These are phyloP conservation scores for Kryptolebias ocellatus DNA, from an alignment of 2,797 vertebrate species.

Conservation along the genomic window DNA sequence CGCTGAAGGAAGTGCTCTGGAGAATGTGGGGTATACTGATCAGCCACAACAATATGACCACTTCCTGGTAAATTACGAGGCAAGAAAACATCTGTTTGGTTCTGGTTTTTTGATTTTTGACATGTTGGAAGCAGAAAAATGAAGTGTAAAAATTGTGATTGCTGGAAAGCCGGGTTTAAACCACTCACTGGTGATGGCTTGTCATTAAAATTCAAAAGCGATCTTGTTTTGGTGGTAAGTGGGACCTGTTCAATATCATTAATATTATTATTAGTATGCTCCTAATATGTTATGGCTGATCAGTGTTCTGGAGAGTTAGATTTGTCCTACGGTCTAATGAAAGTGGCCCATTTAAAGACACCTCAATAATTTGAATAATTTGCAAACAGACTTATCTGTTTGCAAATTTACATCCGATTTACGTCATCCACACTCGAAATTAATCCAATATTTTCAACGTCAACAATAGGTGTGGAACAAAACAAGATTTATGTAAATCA, in stretches of 20 bases:
- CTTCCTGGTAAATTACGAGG: not conserved
- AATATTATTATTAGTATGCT: not conserved
- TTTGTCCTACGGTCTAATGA: not conserved
- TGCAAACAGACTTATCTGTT: too few species aligned
- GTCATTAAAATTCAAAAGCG: too few species aligned
- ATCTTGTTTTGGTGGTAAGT: not conserved
- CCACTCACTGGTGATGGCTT: too few species aligned
- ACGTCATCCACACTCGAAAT: too few species aligned
- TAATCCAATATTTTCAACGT: too few species aligned
- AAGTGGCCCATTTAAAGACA: not conserved
- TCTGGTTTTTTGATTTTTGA: not conserved
- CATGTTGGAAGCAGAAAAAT: not conserved
- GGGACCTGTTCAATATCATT: not conserved
- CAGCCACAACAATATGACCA: not conserved
- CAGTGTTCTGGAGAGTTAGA: not conserved
- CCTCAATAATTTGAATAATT: too few species aligned
- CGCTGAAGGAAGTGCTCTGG: constrained; percentile 19
- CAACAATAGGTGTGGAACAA: too few species aligned
- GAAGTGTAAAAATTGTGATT: too few species aligned
- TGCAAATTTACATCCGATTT: too few species aligned
- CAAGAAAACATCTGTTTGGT: too few species aligned
- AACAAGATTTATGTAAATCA: too few species aligned
- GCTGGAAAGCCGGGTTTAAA: too few species aligned
- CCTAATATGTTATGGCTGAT: not conserved
- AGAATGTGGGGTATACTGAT: constrained; percentile 13